Base-by-base conservation (phyloP, 2,113 vertebrate species). In the Galeopterus variegatus region DNA sequence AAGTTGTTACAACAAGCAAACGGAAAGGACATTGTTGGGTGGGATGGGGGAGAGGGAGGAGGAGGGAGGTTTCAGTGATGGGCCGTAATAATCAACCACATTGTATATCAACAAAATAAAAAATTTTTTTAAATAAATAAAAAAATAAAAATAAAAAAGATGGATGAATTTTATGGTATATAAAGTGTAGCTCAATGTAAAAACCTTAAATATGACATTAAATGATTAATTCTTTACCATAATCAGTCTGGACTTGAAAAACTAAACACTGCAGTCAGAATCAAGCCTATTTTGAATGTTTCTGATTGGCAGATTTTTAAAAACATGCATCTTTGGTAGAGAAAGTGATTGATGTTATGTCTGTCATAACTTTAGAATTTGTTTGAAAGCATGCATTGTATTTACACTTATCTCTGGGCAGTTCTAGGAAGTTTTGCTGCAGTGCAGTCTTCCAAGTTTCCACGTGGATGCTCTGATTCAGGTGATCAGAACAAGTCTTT, bases 281-380 rank as follows among this genome's bases (percentile, higher is more conserved):
- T 82, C 15, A 92, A 88, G n/a, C 36, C 15, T 92, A n/a, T 45
- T 73, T 70, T 48, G 95, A 90, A 33, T 83, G 15, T 75, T 97
- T 83, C 48, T 84, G 50, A 36, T 60, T 79, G 85, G 11, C 41
- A 56, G 19, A 2, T 70, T 91, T 80, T 92, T 45, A n/a, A 48
- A 90, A 93, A 45, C 9, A 50, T 69, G 3, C 28, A 58, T 80
- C 28, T 75, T 83, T 80, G 9, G 11, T 85, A 73, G n/a, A 77
- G 26, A 85, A 72, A 81, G 36, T 80, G 77, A 58, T 64, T 92
- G 7, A 77, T 65, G 18, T 41, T 41, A 79, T 79, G 33, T 19
- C 70, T 82, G 2, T 64, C 24, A 41, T 79, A 73, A 62, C 24
- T 48, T 81, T 19, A 80, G 28, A 80, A 56, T 64, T 65, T 94